These are phyloP conservation scores for Drosophila erecta DNA, from an alignment of 1,140 invertebrate genomes.

Conservation along the genomic window DNA sequence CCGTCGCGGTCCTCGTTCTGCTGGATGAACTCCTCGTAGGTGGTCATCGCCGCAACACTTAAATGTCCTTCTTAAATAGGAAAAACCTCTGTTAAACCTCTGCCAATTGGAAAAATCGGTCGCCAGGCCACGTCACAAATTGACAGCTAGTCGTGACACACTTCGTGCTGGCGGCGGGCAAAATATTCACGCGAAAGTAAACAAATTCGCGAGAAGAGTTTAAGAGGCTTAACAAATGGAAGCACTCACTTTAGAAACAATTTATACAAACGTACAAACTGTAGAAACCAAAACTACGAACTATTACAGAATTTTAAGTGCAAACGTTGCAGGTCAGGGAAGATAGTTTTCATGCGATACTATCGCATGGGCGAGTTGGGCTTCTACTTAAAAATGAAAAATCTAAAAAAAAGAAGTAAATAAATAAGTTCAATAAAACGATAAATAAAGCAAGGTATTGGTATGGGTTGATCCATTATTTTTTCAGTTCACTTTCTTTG, in stretches of 20 bases:
- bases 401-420: neutral
- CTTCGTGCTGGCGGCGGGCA: constrained; percentile 23
- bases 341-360: constrained; percentile 14
- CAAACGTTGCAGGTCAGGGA: constrained; percentile 33
- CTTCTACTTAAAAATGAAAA: neutral
- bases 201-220: constrained; percentile 8
- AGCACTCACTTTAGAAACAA: neutral
- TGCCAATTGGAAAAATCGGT: constrained; percentile 79
- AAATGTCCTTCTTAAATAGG: constrained; percentile 25
- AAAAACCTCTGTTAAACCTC: constrained; percentile 19
- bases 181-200: constrained; percentile 31
- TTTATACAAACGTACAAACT: constrained; percentile 1
- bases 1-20: constrained; percentile 99
- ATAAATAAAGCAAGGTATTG: neutral
- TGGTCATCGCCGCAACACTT: constrained; percentile 88
- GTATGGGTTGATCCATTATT: no score
- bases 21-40: constrained; percentile 98
- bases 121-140: constrained; percentile 76
- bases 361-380: constrained; percentile 7
- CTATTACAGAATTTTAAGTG: constrained; percentile 19
- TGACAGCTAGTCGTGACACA: constrained; percentile 63
- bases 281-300: constrained; percentile 9
- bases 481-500: no score
- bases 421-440: neutral
- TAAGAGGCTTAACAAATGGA: constrained; percentile 1